Evolutionary conservation across 2,113 vertebrate species (phyloP).

Genomic region (Lampris megalopsis): DNA sequence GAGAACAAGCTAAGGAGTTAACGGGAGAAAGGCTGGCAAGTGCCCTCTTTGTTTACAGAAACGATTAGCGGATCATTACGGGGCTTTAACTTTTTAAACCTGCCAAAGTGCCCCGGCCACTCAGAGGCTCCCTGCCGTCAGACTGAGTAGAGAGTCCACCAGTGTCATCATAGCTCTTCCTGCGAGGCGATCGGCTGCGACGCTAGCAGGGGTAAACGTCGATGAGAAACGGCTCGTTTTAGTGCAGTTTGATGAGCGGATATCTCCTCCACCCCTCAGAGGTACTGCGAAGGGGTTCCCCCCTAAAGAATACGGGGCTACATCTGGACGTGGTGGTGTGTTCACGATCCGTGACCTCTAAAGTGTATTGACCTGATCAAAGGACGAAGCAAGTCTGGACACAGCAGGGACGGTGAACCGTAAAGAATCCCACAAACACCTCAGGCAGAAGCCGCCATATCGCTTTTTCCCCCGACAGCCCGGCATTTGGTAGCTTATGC

Average conservation of each 20-base stretch:
- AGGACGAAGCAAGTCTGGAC: slow-evolving; percentile 52
- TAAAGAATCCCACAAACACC: slow-evolving; percentile 60
- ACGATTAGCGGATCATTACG: slow-evolving; percentile 29
- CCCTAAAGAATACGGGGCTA: slow-evolving; percentile 42
- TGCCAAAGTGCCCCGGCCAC: neutral
- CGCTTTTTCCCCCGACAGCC: slow-evolving; percentile 37
- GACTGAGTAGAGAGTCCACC: neutral
- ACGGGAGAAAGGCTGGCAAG: slow-evolving; percentile 13
- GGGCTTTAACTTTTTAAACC: slow-evolving; percentile 24
- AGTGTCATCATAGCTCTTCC: slow-evolving; percentile 13
- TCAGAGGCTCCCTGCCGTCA: slow-evolving; percentile 1
- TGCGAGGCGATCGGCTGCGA: slow-evolving; percentile 15
- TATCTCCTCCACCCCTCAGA: slow-evolving; percentile 14
- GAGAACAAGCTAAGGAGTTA: slow-evolving; percentile 14
- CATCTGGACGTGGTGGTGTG: slow-evolving; percentile 14
- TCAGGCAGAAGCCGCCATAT: slow-evolving; percentile 39
- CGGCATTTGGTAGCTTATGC: slow-evolving; percentile 39
- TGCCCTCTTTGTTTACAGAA: slow-evolving; percentile 41
- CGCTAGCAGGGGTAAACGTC: slow-evolving; percentile 37
- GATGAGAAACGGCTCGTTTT: slow-evolving; percentile 57
- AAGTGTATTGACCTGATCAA: slow-evolving; percentile 66
- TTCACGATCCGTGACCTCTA: slow-evolving; percentile 60
- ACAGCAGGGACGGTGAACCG: slow-evolving; percentile 40
- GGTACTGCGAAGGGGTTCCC: slow-evolving; percentile 34
- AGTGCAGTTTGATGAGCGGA: slow-evolving; percentile 32